Percentiles rank a stretch among this genome's conserved stretches.
phyloP scores from a whole-genome alignment of 2,113 vertebrate species.

The Neolamprologus fasciatus region DNA sequence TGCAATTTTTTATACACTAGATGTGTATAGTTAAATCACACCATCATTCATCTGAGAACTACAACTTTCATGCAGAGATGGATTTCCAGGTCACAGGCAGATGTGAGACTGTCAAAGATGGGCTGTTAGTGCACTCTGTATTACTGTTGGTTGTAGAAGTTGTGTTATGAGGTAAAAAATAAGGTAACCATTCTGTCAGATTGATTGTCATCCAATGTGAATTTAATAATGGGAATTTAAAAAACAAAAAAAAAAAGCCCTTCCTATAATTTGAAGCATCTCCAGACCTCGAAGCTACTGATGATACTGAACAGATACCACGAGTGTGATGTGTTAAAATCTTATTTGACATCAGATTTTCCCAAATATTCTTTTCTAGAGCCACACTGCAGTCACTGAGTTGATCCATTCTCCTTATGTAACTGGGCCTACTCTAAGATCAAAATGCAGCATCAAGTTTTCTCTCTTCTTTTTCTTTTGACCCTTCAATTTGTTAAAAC shows the following conservation, averaged over 20 bases:
- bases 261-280: not conserved
- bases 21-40: not conserved
- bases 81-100: not conserved
- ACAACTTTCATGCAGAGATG: not conserved
- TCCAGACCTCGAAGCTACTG: not conserved
- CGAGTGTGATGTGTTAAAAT: not conserved
- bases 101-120: not conserved
- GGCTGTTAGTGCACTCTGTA: not conserved
- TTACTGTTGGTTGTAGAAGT: not conserved
- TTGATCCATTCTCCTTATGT: not conserved
- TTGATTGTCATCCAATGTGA: not conserved
- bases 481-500: not conserved
- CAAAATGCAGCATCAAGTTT: not conserved
- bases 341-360: not conserved
- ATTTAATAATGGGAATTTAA: not conserved
- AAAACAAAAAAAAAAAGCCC: not conserved
- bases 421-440: not conserved
- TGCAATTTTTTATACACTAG: not conserved
- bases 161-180: not conserved
- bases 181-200: not conserved
- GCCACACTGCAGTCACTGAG: not conserved
- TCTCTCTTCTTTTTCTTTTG: not conserved
- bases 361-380: not conserved
- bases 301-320: not conserved
- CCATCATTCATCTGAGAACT: not conserved